A percentile compares a stretch with the other conserved stretches of the same genome.
Evolutionary conservation across 1,140 invertebrate genomes (phyloP).

Genomic region (Sycophaga agraensis): DNA sequence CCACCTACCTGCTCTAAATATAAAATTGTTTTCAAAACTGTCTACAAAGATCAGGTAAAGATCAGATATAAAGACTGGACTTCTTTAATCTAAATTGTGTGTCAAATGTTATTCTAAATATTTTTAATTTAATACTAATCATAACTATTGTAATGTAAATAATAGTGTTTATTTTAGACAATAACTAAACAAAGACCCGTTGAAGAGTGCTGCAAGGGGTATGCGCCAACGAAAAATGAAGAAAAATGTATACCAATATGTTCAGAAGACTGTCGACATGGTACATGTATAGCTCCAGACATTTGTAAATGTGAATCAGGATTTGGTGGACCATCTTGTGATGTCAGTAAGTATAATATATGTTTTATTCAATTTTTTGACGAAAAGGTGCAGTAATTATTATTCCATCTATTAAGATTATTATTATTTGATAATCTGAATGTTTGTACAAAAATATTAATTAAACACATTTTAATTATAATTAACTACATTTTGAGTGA

Average conservation of each 20-base stretch:
- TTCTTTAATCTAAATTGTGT: background rate
- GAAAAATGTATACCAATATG: constrained; percentile 78
- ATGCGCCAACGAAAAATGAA: constrained; percentile 63
- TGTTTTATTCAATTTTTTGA: too few relatives aligned
- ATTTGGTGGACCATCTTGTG: constrained; percentile 84
- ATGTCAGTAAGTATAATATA: constrained; percentile 75
- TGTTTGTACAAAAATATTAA: too few relatives aligned
- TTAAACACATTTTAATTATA: too few relatives aligned
- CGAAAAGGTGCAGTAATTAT: too few relatives aligned
- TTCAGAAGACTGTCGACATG: constrained; percentile 77
- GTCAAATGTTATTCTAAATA: too few relatives aligned
- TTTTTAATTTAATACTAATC: background rate
- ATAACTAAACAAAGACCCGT: constrained; percentile 74
- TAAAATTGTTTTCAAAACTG: constrained; percentile 71
- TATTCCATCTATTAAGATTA: too few relatives aligned
- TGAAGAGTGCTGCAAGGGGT: constrained; percentile 83
- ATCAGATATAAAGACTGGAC: background rate
- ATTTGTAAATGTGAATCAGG: constrained; percentile 83
- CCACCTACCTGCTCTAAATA: constrained; percentile 86
- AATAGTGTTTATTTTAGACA: constrained; percentile 54
- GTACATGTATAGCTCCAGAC: constrained; percentile 81
- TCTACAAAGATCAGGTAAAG: constrained; percentile 68
- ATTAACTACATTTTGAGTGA: too few relatives aligned
- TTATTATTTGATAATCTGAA: too few relatives aligned
- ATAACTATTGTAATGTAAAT: too few relatives aligned